Base-by-base conservation (phyloP, 2,797 vertebrate genomes). In the Chaunax sp. region DNA sequence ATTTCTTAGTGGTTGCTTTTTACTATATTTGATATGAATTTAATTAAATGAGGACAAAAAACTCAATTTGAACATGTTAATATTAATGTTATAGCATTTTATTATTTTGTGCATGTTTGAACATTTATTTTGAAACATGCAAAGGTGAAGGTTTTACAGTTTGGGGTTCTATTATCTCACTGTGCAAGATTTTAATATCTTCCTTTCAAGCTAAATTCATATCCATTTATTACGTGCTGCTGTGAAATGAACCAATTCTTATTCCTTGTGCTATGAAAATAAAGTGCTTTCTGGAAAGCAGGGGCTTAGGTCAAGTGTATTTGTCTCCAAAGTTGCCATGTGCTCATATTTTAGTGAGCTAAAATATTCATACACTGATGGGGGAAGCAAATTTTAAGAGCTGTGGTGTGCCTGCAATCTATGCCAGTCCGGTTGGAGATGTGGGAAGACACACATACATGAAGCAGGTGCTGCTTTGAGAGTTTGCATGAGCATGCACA, bases 281-380 rank as follows among this genome's bases (percentile, higher is more conserved):
- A 43, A 41, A 56, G n/a, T 33, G 47, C 8, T 60, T 69, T 55
- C 43, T 45, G 15, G 20, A 61, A 64, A 59, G 9, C 22, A 19
- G 7, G 30, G 49, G 26, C 44, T 26, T 53, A 18, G 46, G 68
- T 78, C 53, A 65, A 65, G 60, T 57, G 58, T 67, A 70, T 70
- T 58, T 63, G 30, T 74, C 37, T 67, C 45, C 45, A 63, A 70
- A 47, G 47, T 30, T 37, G 44, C 52, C 49, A 19, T 60, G 43
- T 60, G 33, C 69, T 66, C 22, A 45, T 33, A 51, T 68, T 80
- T 77, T 40, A 26, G n/a, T 25, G 9, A 7, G 28, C 35, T 75
- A 8, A 82, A 74, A 74, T 73, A 80, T 72, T 74, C 25, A 77
- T 70, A 61, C 30, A 1, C 19, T 67, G 64, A 72, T 44, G 33